Percentiles rank a stretch among this genome's conserved stretches.
phyloP scores from a whole-genome alignment of 2,113 vertebrate genomes.

The Scomber japonicus region DNA sequence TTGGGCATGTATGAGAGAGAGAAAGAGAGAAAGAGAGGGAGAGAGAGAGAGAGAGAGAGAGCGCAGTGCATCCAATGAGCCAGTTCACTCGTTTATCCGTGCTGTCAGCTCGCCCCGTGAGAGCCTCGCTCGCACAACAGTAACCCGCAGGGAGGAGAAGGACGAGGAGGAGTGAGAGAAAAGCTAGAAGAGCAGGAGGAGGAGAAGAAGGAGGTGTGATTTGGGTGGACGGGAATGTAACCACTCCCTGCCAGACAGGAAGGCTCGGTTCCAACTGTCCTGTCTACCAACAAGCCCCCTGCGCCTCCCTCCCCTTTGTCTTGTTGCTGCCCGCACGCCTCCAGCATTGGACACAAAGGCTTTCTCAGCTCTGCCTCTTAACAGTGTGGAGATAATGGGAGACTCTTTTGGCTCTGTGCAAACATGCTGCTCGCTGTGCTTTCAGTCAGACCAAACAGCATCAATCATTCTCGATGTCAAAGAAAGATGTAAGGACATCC shows the following conservation, averaged over 20 bases:
- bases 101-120: constrained; percentile 68
- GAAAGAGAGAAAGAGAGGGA: too few relatives aligned
- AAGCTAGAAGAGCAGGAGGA: background rate
- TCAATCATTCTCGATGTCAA: constrained; percentile 6
- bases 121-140: constrained; percentile 47
- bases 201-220: constrained; percentile 39
- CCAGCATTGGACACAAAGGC: constrained; percentile 50
- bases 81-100: constrained; percentile 69
- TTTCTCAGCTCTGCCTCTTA: constrained; percentile 53
- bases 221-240: constrained; percentile 53
- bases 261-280: constrained; percentile 66
- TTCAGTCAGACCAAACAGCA: constrained; percentile 46
- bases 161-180: constrained; percentile 15
- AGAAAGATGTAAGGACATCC: constrained; percentile 27
- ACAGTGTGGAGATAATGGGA: constrained; percentile 54
- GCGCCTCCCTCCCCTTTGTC: background rate
- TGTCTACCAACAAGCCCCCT: constrained; percentile 41
- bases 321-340: constrained; percentile 47
- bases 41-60: too few relatives aligned
- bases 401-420: constrained; percentile 46
- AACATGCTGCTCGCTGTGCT: constrained; percentile 28
- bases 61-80: constrained; percentile 20
- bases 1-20: too few relatives aligned
- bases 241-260: constrained; percentile 56
- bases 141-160: constrained; percentile 51